Percentiles rank a stretch among this genome's conserved stretches.
Evolutionary conservation across 2,113 vertebrate species (phyloP).

Genomic region (Apodemus speciosus): DNA sequence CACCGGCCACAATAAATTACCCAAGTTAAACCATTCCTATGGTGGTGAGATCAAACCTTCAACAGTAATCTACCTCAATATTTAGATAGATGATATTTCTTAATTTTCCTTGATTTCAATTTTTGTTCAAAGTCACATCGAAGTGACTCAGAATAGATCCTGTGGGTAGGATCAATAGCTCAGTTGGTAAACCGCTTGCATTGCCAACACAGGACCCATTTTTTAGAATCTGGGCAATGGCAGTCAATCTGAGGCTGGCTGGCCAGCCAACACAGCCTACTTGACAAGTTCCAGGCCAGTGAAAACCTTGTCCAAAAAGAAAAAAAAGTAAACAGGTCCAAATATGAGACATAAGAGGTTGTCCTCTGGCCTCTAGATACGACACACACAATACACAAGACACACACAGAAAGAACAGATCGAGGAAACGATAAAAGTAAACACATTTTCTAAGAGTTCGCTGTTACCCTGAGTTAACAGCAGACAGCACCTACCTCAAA

Average conservation of each 20-base stretch:
- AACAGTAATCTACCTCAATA: slow-evolving; percentile 11
- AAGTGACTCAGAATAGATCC: slow-evolving; percentile 34
- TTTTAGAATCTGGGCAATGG: neutral
- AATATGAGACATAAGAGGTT: neutral
- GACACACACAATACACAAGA: neutral
- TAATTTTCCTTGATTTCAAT: slow-evolving; percentile 9
- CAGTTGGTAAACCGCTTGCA: neutral
- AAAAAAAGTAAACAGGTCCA: no score
- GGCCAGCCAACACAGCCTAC: neutral
- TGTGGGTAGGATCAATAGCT: neutral
- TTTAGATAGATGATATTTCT: neutral
- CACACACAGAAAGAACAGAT: neutral
- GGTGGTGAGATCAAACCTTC: neutral
- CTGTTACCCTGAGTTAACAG: slow-evolving; percentile 10
- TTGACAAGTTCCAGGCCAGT: neutral
- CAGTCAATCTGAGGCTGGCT: neutral
- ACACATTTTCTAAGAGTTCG: slow-evolving; percentile 9
- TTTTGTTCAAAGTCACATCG: slow-evolving; percentile 40
- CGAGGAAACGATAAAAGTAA: neutral
- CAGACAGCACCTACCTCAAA: slow-evolving; percentile 86
- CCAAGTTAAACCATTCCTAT: slow-evolving; percentile 22
- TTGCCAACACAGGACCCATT: neutral
- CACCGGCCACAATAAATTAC: slow-evolving; percentile 41
- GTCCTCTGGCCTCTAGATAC: no score
- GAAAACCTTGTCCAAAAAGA: no score